Evolutionary conservation across 2,113 vertebrate genomes (phyloP).

Genomic region (Laticauda laticaudata): DNA sequence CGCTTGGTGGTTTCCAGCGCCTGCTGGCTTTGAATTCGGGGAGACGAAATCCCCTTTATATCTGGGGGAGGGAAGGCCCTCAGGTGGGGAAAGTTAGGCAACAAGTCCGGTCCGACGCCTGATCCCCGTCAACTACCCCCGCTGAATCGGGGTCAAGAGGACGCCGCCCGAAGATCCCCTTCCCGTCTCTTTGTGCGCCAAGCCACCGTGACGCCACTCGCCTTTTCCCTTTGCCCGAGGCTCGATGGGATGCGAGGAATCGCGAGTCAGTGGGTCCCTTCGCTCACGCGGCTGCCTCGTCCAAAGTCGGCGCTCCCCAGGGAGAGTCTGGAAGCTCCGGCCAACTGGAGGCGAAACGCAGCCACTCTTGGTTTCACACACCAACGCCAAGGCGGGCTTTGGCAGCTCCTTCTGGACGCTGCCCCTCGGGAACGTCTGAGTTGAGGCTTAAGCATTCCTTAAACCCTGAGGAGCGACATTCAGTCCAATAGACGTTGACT

Average conservation of each 20-base stretch:
- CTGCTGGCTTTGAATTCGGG: neutral
- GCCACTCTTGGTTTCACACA: neutral
- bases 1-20: neutral
- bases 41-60: neutral
- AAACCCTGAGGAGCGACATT: neutral
- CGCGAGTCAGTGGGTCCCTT: neutral
- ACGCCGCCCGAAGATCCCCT: neutral
- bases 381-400: neutral
- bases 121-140: neutral
- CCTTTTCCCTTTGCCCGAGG: neutral
- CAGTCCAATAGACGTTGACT: neutral
- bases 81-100: neutral
- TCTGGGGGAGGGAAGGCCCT: neutral
- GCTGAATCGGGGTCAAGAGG: neutral
- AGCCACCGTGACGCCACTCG: fast-evolving
- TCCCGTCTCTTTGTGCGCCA: neutral
- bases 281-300: neutral
- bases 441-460: neutral
- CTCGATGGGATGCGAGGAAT: neutral
- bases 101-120: neutral
- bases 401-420: neutral
- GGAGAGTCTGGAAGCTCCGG: neutral
- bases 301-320: neutral
- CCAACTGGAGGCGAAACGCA: neutral
- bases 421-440: neutral